phyloP scores from a whole-genome alignment of 2,797 vertebrate genomes.

The Labroides dimidiatus region DNA sequence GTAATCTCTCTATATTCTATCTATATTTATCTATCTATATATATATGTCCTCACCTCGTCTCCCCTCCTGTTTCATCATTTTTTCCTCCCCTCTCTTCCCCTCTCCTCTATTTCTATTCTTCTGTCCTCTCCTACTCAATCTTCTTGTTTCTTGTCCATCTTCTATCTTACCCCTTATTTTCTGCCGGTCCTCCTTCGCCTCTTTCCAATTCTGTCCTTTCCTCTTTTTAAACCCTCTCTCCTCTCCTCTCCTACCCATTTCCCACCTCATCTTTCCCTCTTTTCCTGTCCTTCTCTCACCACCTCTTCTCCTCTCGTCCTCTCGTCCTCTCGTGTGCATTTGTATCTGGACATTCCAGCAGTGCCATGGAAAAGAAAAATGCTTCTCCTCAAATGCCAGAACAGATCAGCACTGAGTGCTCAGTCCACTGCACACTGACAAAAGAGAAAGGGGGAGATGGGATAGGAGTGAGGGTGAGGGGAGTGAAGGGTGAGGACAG shows the following conservation, averaged over 20 bases:
- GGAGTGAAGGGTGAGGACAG: slow-evolving; percentile 10
- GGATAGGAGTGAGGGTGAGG: slow-evolving; percentile 1
- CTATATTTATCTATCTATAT: too few species aligned
- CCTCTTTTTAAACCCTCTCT: not conserved
- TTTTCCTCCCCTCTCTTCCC: not conserved
- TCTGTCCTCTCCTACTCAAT: not conserved
- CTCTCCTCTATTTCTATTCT: not conserved
- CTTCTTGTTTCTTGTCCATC: too few species aligned
- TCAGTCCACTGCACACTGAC: slow-evolving; percentile 79
- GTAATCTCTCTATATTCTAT: too few species aligned
- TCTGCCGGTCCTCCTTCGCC: not conserved
- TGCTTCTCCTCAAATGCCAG: slow-evolving; percentile 80
- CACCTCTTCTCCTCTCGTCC: not conserved
- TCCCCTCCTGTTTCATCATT: not conserved
- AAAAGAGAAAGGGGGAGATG: slow-evolving; percentile 55
- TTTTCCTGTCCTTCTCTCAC: not conserved
- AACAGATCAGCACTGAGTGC: slow-evolving; percentile 76
- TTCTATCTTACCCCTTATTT: too few species aligned
- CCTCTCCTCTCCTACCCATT: not conserved
- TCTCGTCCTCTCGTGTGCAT: slow-evolving; percentile 28
- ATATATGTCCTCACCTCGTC: too few species aligned
- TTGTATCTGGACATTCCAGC: slow-evolving; percentile 69
- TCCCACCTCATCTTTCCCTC: not conserved
- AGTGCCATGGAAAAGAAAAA: slow-evolving; percentile 70
- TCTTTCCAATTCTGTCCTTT: not conserved